Base-by-base conservation (phyloP, 2,888 invertebrate genomes). In the Trichopoda pennipes region DNA sequence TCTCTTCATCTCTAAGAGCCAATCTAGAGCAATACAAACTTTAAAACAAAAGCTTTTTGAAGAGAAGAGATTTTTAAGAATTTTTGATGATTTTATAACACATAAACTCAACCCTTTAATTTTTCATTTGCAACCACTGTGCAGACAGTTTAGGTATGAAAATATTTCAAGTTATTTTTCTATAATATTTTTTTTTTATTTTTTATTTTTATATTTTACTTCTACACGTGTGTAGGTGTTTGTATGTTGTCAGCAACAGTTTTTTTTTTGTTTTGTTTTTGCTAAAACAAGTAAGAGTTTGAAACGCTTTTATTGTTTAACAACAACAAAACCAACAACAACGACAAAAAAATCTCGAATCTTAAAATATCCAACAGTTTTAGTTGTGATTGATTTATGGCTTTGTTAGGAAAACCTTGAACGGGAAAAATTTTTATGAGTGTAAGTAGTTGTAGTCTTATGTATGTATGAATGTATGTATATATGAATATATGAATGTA, bases 191-290 rank as follows among this genome's bases (percentile, higher is more conserved):
- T 23, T 63, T 66, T 19, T 32, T 38, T 60, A 66, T 63, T 42
- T 73, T 64, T 35, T 66, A 42, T 42, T 51, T 73, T 66, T 44
- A 61, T 58, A 73, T 81, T 58, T 58, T 75, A 79, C 79, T 75
- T 70, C 58, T 66, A 79, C 75, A 79, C 79, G 79, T 75, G 72
- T 82, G 79, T 82, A 78, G 81, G 81, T 82, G 81, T 81, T 49
- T 44, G 12, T 60, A 73, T 79, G 21, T 60, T 60, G 73, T 79
- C 73, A 69, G 77, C 81, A 81, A 77, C 56, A 81, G 74, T 78
- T 74, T 66, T 64, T 21, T 61, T 55, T 64, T 69, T n/a, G n/a
- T n/a, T 68, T 70, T 78, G 7, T 28, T 28, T 69, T 55, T 64
- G 53, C 51, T 55, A 12, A 63, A 77, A 69, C 47, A 61, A 55